Percentiles rank a stretch among this genome's conserved stretches.
Conservation (phyloP, 2,797 vertebrate species). For the Silurus aristotelis region DNA sequence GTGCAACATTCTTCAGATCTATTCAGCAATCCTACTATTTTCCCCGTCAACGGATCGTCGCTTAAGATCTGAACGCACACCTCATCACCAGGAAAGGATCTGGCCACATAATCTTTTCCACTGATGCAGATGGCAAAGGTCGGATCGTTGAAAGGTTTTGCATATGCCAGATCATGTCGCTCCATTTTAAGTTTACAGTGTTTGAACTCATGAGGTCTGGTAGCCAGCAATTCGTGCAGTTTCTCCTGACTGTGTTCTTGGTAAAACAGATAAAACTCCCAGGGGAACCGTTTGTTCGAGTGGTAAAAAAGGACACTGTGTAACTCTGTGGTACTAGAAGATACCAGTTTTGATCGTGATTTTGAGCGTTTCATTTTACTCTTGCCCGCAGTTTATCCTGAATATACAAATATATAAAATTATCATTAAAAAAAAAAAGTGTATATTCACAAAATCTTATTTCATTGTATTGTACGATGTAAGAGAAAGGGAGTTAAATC, state of each 20-base stretch:
- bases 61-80: constrained; percentile 49
- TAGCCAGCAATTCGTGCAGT: constrained; percentile 14
- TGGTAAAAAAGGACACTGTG: background rate
- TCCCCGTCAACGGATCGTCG: constrained; percentile 20
- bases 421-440: background rate
- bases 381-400: background rate
- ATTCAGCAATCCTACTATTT: constrained; percentile 40
- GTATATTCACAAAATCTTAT: too few species aligned
- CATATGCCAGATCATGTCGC: constrained; percentile 36
- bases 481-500: background rate
- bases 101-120: constrained; percentile 43
- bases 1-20: constrained; percentile 25
- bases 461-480: too few species aligned
- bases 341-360: background rate
- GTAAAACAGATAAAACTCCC: constrained; percentile 1
- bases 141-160: constrained; percentile 40
- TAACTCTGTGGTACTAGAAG: background rate
- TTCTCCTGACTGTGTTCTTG: constrained; percentile 6
- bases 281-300: background rate
- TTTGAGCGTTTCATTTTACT: background rate
- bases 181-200: constrained; percentile 44
- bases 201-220: constrained; percentile 35
- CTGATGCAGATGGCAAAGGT: constrained; percentile 28
- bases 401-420: background rate
- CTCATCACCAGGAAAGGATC: constrained; percentile 48